phyloP scores from a whole-genome alignment of 2,888 invertebrate species.

The Aethes cnicana region DNA sequence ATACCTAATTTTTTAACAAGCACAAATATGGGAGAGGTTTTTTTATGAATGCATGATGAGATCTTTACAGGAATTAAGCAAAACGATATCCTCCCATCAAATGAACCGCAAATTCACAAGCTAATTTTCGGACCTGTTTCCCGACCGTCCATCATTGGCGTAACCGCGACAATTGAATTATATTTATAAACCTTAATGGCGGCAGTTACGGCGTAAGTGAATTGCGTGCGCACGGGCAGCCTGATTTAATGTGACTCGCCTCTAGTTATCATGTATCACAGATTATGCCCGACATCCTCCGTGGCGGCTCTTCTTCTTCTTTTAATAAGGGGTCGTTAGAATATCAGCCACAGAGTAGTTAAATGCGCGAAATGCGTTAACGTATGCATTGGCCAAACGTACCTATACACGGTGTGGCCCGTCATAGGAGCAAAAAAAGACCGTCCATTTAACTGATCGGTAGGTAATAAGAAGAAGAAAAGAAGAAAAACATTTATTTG shows the following conservation, averaged over 20 bases:
- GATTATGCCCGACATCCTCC: conserved; percentile 57
- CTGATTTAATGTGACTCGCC: conserved; percentile 67
- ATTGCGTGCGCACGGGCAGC: conserved; percentile 61
- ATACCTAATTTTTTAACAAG: too few relatives aligned
- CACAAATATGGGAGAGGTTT: neutral
- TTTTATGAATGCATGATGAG: too few relatives aligned
- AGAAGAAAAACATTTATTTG: too few relatives aligned
- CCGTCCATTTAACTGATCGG: too few relatives aligned
- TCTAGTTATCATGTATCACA: conserved; percentile 78
- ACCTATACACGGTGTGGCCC: too few relatives aligned
- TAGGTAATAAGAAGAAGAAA: too few relatives aligned
- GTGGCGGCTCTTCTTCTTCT: conserved; percentile 62
- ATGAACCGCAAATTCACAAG: neutral
- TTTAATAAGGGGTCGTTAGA: conserved; percentile 71
- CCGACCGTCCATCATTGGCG: conserved; percentile 20
- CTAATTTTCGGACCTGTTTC: conserved; percentile 23
- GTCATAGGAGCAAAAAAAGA: too few relatives aligned
- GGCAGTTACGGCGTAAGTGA: conserved; percentile 66
- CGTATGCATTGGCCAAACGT: too few relatives aligned
- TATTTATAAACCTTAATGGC: conserved; percentile 61
- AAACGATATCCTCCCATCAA: neutral
- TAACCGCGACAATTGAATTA: conserved; percentile 47
- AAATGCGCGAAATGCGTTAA: neutral
- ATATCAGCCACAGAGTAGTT: conserved; percentile 51
- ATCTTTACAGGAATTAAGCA: too few relatives aligned